Conservation (phyloP, 2,113 vertebrate species). For the Neotoma lepida region DNA sequence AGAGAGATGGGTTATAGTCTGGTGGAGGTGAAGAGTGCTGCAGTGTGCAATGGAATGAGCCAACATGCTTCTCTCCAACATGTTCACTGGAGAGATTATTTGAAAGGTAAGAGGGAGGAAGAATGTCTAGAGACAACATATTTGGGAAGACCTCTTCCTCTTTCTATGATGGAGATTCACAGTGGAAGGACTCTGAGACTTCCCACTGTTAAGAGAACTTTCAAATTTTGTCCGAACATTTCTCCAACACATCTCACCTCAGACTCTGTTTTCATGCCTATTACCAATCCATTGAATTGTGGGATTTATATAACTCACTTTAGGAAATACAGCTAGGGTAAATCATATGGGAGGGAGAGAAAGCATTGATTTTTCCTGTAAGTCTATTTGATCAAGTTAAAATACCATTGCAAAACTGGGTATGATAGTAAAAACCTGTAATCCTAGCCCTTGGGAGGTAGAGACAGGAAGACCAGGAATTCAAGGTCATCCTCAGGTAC, state of each 20-base stretch:
- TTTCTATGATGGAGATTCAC: neutral
- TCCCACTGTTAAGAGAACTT: neutral
- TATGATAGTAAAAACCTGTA: neutral
- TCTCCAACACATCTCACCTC: neutral
- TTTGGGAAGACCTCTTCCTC: neutral
- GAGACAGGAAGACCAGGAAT: neutral
- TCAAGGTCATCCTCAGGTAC: neutral
- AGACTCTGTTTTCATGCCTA: neutral
- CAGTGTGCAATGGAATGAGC: neutral
- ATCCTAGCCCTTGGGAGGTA: neutral
- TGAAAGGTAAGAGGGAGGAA: neutral
- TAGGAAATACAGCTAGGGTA: constrained; percentile 28
- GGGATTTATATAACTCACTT: neutral
- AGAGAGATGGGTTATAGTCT: neutral
- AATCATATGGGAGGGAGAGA: neutral
- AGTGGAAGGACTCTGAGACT: constrained; percentile 3
- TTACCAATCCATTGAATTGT: neutral
- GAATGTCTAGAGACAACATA: neutral
- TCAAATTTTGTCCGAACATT: constrained; percentile 21
- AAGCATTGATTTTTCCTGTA: neutral
- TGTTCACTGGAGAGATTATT: neutral
- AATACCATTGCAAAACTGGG: neutral
- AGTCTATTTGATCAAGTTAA: neutral
- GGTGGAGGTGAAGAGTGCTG: neutral
- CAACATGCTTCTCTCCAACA: constrained; percentile 2